Evolutionary conservation across 2,797 vertebrate species (phyloP).

Genomic region (Microcaecilia unicolor): DNA sequence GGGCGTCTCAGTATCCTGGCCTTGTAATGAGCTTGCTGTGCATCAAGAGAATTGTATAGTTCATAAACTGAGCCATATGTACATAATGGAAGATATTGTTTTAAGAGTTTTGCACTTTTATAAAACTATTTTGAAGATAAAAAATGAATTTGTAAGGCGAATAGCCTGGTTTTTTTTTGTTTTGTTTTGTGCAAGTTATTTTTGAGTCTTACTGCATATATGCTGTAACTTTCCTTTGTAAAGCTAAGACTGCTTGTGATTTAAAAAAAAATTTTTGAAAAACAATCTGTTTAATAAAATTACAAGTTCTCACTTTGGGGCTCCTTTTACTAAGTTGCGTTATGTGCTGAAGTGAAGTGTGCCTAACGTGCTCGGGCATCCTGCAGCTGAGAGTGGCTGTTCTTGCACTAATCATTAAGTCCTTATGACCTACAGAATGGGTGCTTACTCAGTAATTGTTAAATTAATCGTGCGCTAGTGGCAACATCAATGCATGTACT

Average conservation of each 20-base stretch:
- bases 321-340: too few species aligned
- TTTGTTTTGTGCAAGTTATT: too few species aligned
- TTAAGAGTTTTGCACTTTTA: conserved; percentile 72
- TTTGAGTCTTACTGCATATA: conserved; percentile 27
- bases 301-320: conserved; percentile 22
- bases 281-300: conserved; percentile 26
- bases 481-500: too few species aligned
- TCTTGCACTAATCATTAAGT: too few species aligned
- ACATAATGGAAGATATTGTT: conserved; percentile 61
- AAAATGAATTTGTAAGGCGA: conserved; percentile 57
- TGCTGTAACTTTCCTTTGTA: conserved; percentile 16
- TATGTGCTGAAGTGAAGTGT: too few species aligned
- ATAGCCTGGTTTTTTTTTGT: conserved; percentile 52
- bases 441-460: too few species aligned
- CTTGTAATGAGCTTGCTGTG: conserved; percentile 45
- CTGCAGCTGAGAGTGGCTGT: too few species aligned
- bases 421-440: too few species aligned
- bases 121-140: conserved; percentile 59
- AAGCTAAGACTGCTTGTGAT: conserved; percentile 12
- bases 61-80: conserved; percentile 67
- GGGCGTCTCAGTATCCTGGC: conserved; percentile 42
- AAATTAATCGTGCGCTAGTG: too few species aligned
- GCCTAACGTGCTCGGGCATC: too few species aligned
- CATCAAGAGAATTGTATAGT: conserved; percentile 54
- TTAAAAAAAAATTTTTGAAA: conserved; percentile 32